Conservation (phyloP, 2,113 vertebrate genomes). For the Sardina pilchardus region DNA sequence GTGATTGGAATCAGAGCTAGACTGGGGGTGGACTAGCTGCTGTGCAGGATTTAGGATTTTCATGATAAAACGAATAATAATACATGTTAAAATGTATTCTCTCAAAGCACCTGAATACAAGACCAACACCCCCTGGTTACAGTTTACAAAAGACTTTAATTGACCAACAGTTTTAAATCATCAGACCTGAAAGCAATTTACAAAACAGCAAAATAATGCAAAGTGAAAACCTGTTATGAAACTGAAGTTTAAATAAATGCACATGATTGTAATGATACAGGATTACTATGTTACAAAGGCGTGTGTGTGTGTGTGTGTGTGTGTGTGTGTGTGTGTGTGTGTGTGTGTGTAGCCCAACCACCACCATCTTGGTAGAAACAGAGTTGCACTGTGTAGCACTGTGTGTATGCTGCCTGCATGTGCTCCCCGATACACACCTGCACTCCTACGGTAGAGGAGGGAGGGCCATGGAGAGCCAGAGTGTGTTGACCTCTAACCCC, state of each 20-base stretch:
- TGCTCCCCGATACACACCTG: background rate
- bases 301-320: background rate
- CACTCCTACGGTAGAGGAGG: background rate
- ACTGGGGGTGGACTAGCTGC: no score
- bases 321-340: background rate
- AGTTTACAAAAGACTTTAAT: background rate
- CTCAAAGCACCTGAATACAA: background rate
- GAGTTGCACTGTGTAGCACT: no score
- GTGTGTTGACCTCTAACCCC: no score
- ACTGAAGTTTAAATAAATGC: conserved; percentile 67
- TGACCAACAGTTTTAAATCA: background rate
- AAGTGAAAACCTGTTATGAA: background rate
- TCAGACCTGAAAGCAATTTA: background rate
- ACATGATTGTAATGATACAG: conserved; percentile 51
- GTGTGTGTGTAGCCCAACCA: background rate
- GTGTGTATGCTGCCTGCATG: background rate
- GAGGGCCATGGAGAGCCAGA: background rate
- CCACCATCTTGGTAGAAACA: background rate
- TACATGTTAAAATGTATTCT: no score
- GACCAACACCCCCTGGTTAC: background rate
- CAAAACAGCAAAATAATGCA: background rate
- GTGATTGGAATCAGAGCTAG: no score
- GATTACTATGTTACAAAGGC: background rate
- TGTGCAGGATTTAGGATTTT: no score
- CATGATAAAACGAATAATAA: no score